Conservation (phyloP, 2,113 vertebrate species). For the Leucopsar rothschildi region DNA sequence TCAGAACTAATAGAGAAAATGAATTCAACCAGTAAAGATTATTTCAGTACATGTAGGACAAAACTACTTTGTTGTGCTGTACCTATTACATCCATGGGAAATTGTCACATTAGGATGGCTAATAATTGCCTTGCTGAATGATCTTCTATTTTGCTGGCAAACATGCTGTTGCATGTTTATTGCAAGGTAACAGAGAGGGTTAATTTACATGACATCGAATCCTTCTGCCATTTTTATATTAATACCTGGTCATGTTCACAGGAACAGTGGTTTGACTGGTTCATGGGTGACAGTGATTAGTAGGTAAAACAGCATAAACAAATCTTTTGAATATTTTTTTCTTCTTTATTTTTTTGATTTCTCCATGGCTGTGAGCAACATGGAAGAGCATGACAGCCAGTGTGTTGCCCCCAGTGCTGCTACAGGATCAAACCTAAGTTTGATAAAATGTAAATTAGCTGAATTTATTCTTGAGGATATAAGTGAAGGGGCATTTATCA, state of each 20-base stretch:
- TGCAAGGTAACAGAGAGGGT: background rate
- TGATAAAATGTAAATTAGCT: background rate
- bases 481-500: background rate
- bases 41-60: background rate
- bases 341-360: background rate
- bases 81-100: background rate
- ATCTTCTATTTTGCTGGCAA: background rate
- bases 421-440: background rate
- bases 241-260: background rate
- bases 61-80: background rate
- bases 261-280: background rate
- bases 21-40: background rate
- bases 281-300: background rate
- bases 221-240: background rate
- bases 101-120: background rate
- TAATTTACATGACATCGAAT: background rate
- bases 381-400: background rate
- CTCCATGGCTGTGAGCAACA: background rate
- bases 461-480: background rate
- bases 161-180: background rate
- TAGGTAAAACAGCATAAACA: background rate
- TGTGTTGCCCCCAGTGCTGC: background rate
- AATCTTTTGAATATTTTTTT: background rate
- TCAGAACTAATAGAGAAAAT: background rate
- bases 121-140: background rate